Percentiles rank a stretch among this genome's conserved stretches.
These are phyloP conservation scores for Cephus pulcher DNA, from an alignment of 2,888 invertebrate genomes.

Conservation along the genomic window DNA sequence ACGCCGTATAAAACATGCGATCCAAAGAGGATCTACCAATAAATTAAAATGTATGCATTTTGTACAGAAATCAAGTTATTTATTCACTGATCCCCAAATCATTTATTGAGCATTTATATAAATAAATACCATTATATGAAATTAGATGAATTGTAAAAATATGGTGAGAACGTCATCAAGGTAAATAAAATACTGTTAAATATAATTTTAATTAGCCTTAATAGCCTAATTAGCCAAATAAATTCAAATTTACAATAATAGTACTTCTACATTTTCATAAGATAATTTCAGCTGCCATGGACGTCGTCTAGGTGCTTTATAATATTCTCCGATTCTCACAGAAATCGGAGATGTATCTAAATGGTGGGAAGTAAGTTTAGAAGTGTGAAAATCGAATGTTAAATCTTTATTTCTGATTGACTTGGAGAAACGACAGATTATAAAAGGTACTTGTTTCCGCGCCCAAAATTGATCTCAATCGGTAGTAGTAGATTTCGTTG, in stretches of 20 bases:
- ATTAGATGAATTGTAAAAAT: neutral
- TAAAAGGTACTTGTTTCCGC: neutral
- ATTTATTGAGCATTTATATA: neutral
- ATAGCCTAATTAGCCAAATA: neutral
- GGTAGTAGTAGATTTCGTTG: neutral
- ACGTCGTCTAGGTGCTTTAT: conserved; percentile 79
- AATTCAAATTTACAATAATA: conserved; percentile 71
- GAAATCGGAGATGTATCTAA: conserved; percentile 67
- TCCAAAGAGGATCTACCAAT: conserved; percentile 48
- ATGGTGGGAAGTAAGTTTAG: neutral
- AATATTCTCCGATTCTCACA: conserved; percentile 76
- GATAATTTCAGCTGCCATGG: conserved; percentile 85
- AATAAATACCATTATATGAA: neutral
- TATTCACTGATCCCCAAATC: neutral
- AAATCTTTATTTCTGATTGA: neutral
- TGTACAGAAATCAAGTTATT: neutral
- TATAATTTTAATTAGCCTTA: neutral
- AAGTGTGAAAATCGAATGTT: neutral
- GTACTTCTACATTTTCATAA: conserved; percentile 81
- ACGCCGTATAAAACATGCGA: conserved; percentile 43
- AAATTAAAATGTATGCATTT: conserved; percentile 10
- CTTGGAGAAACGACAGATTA: neutral
- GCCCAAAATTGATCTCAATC: neutral
- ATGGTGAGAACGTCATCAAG: neutral
- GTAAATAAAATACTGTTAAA: neutral